Base-by-base conservation (phyloP, 2,888 invertebrate genomes). In the Drosophila pseudotakahashii region DNA sequence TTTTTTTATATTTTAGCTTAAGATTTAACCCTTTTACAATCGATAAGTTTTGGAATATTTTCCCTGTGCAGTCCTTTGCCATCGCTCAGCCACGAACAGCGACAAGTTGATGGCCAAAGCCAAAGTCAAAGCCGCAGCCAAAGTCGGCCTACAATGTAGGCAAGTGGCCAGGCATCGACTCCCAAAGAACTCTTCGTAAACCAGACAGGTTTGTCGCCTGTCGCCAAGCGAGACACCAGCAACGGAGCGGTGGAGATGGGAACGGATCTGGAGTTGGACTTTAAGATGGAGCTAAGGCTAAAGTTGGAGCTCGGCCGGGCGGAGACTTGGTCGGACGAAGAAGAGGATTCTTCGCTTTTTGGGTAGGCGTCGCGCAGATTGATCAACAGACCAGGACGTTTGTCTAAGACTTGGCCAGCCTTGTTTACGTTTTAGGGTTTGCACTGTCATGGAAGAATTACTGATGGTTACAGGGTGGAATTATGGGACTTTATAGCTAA, bases 341-440 rank as follows among this genome's bases (percentile, higher is more conserved):
- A 32, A 57, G 53, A 61, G 69, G 55, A 66, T 48, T 63, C 59
- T 59, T 32, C 45, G 64, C 34, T 63, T 70, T 82, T 82, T 67
- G 85, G 82, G 82, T 82, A 82, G 82, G 82, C 82, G 82, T 85
- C 75, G 66, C 75, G 76, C 81, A 86, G 89, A 89, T 88, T 88
- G 88, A 89, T 89, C 86, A 80, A 75, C 75, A 60, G 73, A 72
- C 57, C 69, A 52, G 47, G 48, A 62, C 80, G 80, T 82, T 83
- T 83, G 84, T 77, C 79, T 77, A 77, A 76, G 80, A 74, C 63
- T 70, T 69, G 54, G 75, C 47, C 58, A 47, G 77, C 61, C 72
- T 60, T 77, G 72, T 76, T 80, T 77, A 75, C 76, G 62, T 76
- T 74, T 68, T 63, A 69, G 67, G 62, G 69, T 55, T 73, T 68